phyloP scores from a whole-genome alignment of 2,797 vertebrate genomes.

The Sylvia borin region DNA sequence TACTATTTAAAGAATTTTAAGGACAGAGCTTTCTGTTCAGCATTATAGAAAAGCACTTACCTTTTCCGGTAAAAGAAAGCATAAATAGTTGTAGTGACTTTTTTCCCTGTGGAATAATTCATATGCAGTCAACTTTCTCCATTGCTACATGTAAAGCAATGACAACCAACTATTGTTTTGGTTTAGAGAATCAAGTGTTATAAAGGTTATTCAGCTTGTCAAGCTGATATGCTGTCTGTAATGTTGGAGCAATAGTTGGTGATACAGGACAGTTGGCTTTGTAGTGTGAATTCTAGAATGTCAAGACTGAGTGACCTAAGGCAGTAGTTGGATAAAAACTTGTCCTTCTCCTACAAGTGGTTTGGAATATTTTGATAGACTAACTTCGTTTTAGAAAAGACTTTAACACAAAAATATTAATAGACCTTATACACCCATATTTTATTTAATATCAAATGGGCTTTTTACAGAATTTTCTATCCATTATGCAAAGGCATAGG shows the following conservation, averaged over 20 bases:
- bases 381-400: neutral
- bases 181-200: neutral
- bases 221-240: neutral
- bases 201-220: neutral
- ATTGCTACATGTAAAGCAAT: neutral
- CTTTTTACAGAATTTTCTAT: neutral
- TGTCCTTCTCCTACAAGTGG: neutral
- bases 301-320: neutral
- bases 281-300: neutral
- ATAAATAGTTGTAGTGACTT: neutral
- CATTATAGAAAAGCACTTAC: neutral
- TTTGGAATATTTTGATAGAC: neutral
- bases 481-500: neutral
- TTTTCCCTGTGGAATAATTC: neutral
- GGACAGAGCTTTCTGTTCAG: neutral
- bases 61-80: neutral
- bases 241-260: neutral
- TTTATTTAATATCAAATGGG: neutral
- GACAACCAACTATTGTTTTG: neutral
- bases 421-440: neutral
- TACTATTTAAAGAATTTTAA: neutral
- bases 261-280: neutral
- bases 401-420: neutral
- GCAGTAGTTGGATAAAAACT: neutral
- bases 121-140: neutral